Evolutionary conservation across 2,888 invertebrate species (phyloP).

Genomic region (Poecilus cupreus): DNA sequence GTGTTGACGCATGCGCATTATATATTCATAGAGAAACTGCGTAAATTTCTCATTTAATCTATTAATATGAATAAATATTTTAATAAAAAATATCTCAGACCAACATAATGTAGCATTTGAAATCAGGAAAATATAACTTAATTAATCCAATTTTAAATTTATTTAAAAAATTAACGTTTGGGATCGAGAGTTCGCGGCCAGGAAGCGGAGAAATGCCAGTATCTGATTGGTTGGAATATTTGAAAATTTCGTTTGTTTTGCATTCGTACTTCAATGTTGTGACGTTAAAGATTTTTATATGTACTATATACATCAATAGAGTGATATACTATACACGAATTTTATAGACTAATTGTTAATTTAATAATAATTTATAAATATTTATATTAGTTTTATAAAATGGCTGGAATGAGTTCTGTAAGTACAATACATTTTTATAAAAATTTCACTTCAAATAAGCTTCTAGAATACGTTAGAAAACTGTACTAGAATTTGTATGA

Average conservation of each 20-base stretch:
- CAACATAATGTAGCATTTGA: not conserved
- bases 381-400: conserved; percentile 58
- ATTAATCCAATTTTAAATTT: not conserved
- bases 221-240: conserved; percentile 67
- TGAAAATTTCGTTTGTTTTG: conserved; percentile 65
- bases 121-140: conserved; percentile 3
- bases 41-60: not conserved
- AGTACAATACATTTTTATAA: conserved; percentile 23
- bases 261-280: conserved; percentile 60
- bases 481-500: not conserved
- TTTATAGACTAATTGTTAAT: conserved; percentile 49
- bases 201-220: conserved; percentile 55
- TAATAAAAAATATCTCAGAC: not conserved
- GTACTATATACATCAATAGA: conserved; percentile 49
- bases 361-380: conserved; percentile 59
- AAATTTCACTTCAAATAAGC: conserved; percentile 1
- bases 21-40: not conserved
- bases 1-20: not conserved
- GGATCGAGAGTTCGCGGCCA: conserved; percentile 62
- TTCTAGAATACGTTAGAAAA: conserved; percentile 37
- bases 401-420: conserved; percentile 61
- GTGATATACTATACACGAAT: conserved; percentile 45
- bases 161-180: conserved; percentile 48
- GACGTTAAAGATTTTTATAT: conserved; percentile 63
- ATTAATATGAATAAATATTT: not conserved